Percentiles rank a stretch among this genome's conserved stretches.
phyloP scores from a whole-genome alignment of 2,113 vertebrate species.

The Trachemys scripta region DNA sequence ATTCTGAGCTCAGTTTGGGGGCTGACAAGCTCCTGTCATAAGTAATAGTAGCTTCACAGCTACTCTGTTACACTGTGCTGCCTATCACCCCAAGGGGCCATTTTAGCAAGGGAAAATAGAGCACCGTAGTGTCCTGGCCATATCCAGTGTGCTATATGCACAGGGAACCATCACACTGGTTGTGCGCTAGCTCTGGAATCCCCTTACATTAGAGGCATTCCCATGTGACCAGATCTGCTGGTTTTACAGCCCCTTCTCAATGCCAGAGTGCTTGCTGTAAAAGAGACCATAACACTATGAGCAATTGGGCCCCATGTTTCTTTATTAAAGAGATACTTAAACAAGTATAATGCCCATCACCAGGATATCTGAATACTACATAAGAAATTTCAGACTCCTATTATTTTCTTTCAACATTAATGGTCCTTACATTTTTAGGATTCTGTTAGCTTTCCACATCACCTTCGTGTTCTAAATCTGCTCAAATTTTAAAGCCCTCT shows the following conservation, averaged over 20 bases:
- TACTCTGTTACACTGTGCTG: not conserved
- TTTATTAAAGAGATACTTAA: not conserved
- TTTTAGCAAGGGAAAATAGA: rapidly evolving
- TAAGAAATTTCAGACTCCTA: conserved; percentile 26
- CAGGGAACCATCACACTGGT: not conserved
- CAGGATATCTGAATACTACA: not conserved
- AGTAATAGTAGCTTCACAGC: not conserved
- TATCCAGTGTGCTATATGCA: not conserved
- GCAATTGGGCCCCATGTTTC: not conserved
- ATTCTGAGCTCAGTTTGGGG: not conserved
- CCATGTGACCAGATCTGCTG: not conserved
- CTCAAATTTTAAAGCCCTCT: not conserved
- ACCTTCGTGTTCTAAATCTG: not conserved
- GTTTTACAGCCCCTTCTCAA: not conserved
- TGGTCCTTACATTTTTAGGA: not conserved
- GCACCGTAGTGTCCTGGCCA: not conserved
- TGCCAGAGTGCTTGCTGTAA: not conserved
- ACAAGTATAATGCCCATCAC: not conserved
- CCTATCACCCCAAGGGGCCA: not conserved
- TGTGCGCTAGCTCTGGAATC: not conserved
- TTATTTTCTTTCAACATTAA: conserved; percentile 33
- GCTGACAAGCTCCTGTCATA: not conserved
- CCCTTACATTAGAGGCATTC: not conserved
- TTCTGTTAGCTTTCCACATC: not conserved
- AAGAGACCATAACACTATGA: not conserved